These are phyloP conservation scores for Morinoia aosen DNA, from an alignment of 2,888 invertebrate species.

Conservation along the genomic window DNA sequence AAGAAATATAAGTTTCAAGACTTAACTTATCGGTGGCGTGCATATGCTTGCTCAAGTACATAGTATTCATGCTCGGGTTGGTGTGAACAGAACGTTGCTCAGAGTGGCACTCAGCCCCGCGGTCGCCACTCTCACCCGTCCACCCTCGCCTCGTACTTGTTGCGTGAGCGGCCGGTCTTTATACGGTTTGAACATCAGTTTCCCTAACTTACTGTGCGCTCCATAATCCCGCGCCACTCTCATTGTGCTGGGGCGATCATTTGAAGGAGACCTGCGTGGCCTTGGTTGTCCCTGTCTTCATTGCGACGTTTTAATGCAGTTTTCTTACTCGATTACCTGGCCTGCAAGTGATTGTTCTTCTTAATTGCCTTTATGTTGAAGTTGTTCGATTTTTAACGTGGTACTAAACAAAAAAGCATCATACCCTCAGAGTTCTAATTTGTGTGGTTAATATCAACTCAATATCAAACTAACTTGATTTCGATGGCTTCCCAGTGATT, in stretches of 20 bases:
- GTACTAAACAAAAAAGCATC: not conserved
- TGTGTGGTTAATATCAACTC: not conserved
- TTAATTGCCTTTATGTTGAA: not conserved
- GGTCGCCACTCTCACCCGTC: not conserved
- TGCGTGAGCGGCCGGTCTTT: not conserved
- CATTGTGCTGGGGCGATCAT: not conserved
- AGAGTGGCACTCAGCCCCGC: not conserved
- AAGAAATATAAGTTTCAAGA: not conserved
- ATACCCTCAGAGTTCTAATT: not conserved
- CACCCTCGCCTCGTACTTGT: not conserved
- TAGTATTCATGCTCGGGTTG: not conserved
- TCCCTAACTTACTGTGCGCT: not conserved
- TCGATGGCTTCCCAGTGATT: not conserved
- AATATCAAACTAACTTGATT: not conserved
- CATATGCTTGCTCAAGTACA: not conserved
- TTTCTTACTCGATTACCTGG: too few relatives aligned
- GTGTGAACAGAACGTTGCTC: not conserved
- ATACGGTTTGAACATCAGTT: not conserved
- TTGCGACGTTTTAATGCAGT: not conserved
- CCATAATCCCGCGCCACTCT: not conserved
- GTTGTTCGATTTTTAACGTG: not conserved
- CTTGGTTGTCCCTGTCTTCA: not conserved
- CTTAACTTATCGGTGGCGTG: not conserved
- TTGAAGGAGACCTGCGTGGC: not conserved
- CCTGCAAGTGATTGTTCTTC: too few relatives aligned